These are phyloP conservation scores for Nymphalis urticae DNA, from an alignment of 2,888 invertebrate species.

Conservation along the genomic window DNA sequence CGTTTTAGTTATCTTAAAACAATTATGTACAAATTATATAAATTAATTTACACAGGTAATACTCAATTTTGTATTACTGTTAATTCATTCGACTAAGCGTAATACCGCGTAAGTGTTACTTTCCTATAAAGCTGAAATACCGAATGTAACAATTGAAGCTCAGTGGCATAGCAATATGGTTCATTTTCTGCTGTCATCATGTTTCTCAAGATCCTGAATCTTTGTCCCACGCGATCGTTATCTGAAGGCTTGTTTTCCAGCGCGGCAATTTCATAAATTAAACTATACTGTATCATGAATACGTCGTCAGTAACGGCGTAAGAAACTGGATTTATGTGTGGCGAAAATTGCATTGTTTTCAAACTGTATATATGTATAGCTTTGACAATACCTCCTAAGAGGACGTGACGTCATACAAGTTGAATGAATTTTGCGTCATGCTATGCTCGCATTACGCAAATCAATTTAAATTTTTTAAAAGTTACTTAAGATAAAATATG, in stretches of 20 bases:
- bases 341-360: constrained; percentile 19
- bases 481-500: too few relatives aligned
- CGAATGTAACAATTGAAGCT: constrained; percentile 49
- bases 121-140: constrained; percentile 16
- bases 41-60: constrained; percentile 24
- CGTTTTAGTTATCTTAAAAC: neutral
- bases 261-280: constrained; percentile 65
- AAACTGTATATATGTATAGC: neutral
- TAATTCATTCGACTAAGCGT: constrained; percentile 32
- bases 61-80: constrained; percentile 25
- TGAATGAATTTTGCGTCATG: neutral
- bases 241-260: constrained; percentile 49
- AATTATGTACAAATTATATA: neutral
- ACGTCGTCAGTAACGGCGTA: constrained; percentile 40
- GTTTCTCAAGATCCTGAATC: constrained; percentile 15
- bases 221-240: constrained; percentile 48
- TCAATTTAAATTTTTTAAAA: too few relatives aligned
- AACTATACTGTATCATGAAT: constrained; percentile 40
- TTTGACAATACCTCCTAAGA: neutral
- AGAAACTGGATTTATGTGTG: constrained; percentile 45
- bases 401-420: constrained; percentile 10
- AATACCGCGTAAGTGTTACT: constrained; percentile 13
- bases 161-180: constrained; percentile 53
- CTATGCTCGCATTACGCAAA: constrained; percentile 5
- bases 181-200: constrained; percentile 51